Percentiles rank a stretch among this genome's conserved stretches.
These are phyloP conservation scores for Tragelaphus buxtoni DNA, from an alignment of 2,113 vertebrate genomes.

Conservation along the genomic window DNA sequence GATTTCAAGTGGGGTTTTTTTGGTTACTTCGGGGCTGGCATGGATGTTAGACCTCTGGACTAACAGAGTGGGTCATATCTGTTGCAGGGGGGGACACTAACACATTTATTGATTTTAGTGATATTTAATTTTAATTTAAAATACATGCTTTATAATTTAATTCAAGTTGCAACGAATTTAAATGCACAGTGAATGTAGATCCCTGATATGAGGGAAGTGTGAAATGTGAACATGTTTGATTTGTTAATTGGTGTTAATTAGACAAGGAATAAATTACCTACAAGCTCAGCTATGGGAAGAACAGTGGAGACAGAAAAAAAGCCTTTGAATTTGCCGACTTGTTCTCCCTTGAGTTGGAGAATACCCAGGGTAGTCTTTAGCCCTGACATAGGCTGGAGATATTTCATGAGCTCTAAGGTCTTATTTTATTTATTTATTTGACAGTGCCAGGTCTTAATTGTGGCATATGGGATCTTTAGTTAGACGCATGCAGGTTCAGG, in stretches of 20 bases:
- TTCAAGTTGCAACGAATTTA: neutral
- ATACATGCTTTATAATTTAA: neutral
- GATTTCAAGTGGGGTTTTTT: neutral
- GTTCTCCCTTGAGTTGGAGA: neutral
- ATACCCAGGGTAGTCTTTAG: neutral
- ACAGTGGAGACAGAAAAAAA: neutral
- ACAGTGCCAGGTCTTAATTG: neutral
- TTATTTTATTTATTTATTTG: neutral
- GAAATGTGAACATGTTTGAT: neutral
- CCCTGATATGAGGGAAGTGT: neutral
- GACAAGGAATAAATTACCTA: neutral
- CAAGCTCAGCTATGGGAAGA: neutral
- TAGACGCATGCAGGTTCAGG: neutral
- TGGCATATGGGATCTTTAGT: neutral
- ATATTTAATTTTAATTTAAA: neutral
- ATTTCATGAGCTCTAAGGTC: neutral
- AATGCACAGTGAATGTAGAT: neutral
- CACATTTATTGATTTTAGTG: neutral
- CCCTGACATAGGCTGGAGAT: neutral
- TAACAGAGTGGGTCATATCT: neutral
- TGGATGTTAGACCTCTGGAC: neutral
- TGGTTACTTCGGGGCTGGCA: neutral
- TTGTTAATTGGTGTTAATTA: neutral
- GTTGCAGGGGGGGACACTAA: neutral
- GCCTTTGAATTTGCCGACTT: neutral